A percentile compares a stretch with the other conserved stretches of the same genome.
phyloP scores from a whole-genome alignment of 2,797 vertebrate species.

The Lacerta bilineata region DNA sequence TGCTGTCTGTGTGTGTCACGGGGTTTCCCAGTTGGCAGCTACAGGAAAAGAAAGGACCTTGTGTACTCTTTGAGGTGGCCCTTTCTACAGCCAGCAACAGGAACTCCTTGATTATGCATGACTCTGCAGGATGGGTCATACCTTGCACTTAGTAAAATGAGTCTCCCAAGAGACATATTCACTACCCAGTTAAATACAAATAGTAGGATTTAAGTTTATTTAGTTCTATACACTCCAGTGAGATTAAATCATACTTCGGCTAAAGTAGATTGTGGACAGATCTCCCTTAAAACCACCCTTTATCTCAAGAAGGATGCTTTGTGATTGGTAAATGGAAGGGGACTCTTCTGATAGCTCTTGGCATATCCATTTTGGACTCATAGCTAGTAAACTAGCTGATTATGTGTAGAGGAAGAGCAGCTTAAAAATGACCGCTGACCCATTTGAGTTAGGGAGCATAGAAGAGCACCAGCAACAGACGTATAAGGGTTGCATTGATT shows the following conservation, averaged over 20 bases:
- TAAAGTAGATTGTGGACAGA: neutral
- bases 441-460: neutral
- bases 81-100: neutral
- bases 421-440: constrained; percentile 10
- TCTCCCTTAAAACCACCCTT: neutral
- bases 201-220: neutral
- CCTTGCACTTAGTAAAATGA: neutral
- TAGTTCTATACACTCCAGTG: neutral
- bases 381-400: neutral
- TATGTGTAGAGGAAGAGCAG: neutral
- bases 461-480: no score
- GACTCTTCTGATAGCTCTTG: neutral
- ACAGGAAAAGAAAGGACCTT: neutral
- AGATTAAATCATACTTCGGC: neutral
- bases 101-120: neutral
- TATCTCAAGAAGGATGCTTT: neutral
- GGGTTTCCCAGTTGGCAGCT: neutral
- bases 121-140: neutral
- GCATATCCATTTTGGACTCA: neutral
- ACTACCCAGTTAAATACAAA: neutral
- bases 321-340: neutral
- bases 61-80: no score
- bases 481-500: neutral
- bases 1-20: neutral
- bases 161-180: neutral